A percentile compares a stretch with the other conserved stretches of the same genome.
Evolutionary conservation across 2,113 vertebrate species (phyloP).

Genomic region (Sclerurus mexicanus): DNA sequence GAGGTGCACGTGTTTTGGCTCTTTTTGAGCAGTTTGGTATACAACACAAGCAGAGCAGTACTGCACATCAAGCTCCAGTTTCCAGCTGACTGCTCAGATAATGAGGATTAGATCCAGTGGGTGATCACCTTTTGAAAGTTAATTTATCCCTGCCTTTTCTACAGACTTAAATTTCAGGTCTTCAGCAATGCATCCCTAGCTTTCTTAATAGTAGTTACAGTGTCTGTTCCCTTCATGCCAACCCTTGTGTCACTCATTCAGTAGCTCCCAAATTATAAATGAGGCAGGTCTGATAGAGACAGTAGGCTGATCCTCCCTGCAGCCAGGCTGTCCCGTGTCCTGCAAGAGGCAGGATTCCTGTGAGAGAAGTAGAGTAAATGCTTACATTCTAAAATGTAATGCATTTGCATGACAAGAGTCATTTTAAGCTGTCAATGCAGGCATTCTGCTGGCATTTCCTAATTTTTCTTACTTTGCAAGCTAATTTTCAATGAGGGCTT

Average conservation of each 20-base stretch:
- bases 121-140: conserved; percentile 28
- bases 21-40: not conserved
- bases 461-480: not conserved
- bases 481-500: not conserved
- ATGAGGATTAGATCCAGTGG: conserved; percentile 39
- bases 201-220: not conserved
- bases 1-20: not conserved
- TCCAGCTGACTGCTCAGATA: conserved; percentile 12
- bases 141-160: conserved; percentile 32
- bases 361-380: not conserved
- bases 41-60: not conserved
- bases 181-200: not conserved
- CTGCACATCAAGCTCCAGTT: not conserved
- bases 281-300: not conserved
- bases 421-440: not conserved
- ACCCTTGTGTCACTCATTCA: not conserved
- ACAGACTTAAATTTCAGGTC: not conserved
- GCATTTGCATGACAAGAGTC: not conserved
- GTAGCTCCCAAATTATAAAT: not conserved
- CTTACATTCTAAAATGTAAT: not conserved
- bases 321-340: not conserved
- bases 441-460: not conserved
- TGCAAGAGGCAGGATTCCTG: not conserved
- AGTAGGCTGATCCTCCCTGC: not conserved
- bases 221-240: not conserved